A percentile compares a stretch with the other conserved stretches of the same genome.
These are phyloP conservation scores for Indicator indicator DNA, from an alignment of 2,113 vertebrate genomes.

Conservation along the genomic window DNA sequence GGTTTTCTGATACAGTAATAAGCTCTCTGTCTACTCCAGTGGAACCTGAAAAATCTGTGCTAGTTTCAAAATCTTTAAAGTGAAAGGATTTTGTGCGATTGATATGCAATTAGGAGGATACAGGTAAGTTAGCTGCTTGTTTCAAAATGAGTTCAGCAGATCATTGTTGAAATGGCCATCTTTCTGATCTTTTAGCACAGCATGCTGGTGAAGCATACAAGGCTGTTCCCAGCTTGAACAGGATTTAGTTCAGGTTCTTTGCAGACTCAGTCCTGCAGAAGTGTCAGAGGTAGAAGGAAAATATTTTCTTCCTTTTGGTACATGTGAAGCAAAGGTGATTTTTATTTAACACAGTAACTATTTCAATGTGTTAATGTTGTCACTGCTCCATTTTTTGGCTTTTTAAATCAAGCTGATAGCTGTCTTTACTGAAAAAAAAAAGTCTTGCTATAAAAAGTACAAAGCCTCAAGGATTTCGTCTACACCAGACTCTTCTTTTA, in stretches of 20 bases:
- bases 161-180: not conserved
- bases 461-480: not conserved
- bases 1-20: not conserved
- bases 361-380: not conserved
- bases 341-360: not conserved
- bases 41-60: not conserved
- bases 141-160: not conserved
- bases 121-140: not conserved
- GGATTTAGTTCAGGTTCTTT: not conserved
- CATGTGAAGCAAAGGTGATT: not conserved
- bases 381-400: not conserved
- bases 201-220: not conserved
- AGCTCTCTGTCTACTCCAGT: fast-evolving
- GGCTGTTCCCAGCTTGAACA: not conserved
- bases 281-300: not conserved
- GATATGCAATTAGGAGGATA: not conserved
- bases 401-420: not conserved
- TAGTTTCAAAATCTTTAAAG: not conserved
- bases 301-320: not conserved
- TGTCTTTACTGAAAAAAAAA: not conserved
- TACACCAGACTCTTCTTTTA: not conserved
- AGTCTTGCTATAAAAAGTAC: not conserved
- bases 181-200: not conserved
- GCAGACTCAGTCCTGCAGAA: not conserved
- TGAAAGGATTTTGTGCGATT: not conserved